phyloP scores from a whole-genome alignment of 2,797 vertebrate genomes.

The Anolis apletophallus region DNA sequence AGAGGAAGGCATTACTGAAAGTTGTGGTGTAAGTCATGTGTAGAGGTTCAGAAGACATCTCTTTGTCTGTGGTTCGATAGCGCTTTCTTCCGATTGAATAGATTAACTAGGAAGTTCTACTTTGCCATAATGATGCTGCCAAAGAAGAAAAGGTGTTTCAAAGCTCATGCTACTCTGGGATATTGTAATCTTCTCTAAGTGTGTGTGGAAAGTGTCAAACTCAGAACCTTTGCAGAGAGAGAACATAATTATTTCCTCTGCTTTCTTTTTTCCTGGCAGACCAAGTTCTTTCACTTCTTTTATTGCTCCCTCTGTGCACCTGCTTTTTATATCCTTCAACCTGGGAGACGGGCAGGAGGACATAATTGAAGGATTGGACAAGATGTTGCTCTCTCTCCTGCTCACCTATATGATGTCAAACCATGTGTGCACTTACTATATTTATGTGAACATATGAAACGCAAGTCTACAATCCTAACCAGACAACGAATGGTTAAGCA shows the following conservation, averaged over 20 bases:
- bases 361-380: not conserved
- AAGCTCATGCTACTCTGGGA: not conserved
- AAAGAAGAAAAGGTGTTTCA: not conserved
- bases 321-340: not conserved
- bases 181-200: slow-evolving; percentile 5
- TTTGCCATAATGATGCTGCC: not conserved
- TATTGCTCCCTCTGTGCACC: not conserved
- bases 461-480: too few relatives aligned
- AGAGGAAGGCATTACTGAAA: not conserved
- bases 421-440: not conserved
- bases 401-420: not conserved
- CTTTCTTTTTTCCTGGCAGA: not conserved
- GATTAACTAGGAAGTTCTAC: not conserved
- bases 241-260: not conserved
- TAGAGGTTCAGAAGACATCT: not conserved
- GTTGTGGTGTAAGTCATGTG: not conserved
- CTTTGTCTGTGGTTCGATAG: not conserved
- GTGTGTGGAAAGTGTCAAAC: not conserved
- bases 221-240: not conserved
- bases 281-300: not conserved
- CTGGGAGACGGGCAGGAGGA: not conserved
- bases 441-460: too few relatives aligned
- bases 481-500: too few relatives aligned
- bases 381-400: not conserved
- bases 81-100: not conserved